phyloP scores from a whole-genome alignment of 2,888 invertebrate species.

The Drosophila longiperda region DNA sequence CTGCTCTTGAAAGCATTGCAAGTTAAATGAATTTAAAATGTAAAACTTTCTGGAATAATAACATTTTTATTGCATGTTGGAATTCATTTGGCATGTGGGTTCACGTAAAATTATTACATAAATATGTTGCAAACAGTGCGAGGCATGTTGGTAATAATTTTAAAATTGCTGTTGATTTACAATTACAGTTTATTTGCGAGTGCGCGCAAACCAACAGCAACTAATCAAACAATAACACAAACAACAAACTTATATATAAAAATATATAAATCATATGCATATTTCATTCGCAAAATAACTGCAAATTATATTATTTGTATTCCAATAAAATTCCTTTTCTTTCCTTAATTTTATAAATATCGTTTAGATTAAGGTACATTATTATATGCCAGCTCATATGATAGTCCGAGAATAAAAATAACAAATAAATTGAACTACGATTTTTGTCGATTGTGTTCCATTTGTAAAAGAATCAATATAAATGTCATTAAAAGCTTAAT shows the following conservation, averaged over 20 bases:
- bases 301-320: not conserved
- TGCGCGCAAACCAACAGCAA: conserved; percentile 2
- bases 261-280: not conserved
- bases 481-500: not conserved
- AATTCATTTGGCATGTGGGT: conserved; percentile 41
- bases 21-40: not conserved
- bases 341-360: not conserved
- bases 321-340: not conserved
- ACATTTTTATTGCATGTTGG: conserved; percentile 55
- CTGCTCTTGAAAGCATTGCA: not conserved
- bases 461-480: not conserved
- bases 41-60: conserved; percentile 47
- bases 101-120: conserved; percentile 34
- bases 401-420: not conserved
- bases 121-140: conserved; percentile 66
- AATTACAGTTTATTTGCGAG: conserved; percentile 73
- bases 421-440: not conserved
- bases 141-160: conserved; percentile 68
- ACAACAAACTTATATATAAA: not conserved
- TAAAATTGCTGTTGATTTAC: conserved; percentile 80
- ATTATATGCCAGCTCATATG: not conserved
- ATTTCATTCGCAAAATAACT: not conserved
- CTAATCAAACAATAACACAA: conserved; percentile 17
- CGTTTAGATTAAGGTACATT: not conserved
- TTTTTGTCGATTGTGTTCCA: not conserved